A percentile compares a stretch with the other conserved stretches of the same genome.
phyloP scores from a whole-genome alignment of 2,888 invertebrate species.

The Plagodis pulveraria region DNA sequence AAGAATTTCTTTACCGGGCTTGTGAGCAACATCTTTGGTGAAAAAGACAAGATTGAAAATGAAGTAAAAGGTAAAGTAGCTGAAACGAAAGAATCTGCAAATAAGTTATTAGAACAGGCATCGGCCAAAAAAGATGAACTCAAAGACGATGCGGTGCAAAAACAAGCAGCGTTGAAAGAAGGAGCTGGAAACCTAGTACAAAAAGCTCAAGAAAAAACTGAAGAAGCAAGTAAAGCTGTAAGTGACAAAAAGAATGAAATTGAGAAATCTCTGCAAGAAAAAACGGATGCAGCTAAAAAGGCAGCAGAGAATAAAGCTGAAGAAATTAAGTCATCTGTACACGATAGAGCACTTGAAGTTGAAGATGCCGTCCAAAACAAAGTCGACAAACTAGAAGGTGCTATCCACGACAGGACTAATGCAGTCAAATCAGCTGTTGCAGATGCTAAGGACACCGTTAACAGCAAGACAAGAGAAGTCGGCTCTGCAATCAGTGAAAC shows the following conservation, averaged over 20 bases:
- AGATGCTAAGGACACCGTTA: conserved; percentile 33
- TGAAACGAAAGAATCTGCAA: conserved; percentile 69
- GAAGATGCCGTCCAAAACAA: conserved; percentile 44
- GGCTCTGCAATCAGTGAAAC: conserved; percentile 48
- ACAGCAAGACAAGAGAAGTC: conserved; percentile 42
- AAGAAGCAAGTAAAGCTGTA: conserved; percentile 51
- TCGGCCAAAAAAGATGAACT: conserved; percentile 65
- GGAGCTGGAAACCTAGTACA: conserved; percentile 49
- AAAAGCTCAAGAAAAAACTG: conserved; percentile 50
- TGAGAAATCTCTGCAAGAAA: conserved; percentile 50
- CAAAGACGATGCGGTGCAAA: conserved; percentile 54
- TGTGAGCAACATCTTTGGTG: conserved; percentile 75
- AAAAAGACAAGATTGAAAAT: conserved; percentile 76
- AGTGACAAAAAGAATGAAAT: conserved; percentile 50
- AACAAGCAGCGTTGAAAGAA: conserved; percentile 56
- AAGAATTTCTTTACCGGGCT: conserved; percentile 76
- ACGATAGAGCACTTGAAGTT: conserved; percentile 51
- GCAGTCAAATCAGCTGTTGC: conserved; percentile 32
- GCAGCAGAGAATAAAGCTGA: conserved; percentile 43
- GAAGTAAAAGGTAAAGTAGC: conserved; percentile 68
- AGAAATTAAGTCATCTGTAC: conserved; percentile 49
- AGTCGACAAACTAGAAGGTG: conserved; percentile 33
- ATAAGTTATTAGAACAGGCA: conserved; percentile 62
- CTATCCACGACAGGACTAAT: conserved; percentile 40
- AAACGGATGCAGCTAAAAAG: conserved; percentile 46